Conservation (phyloP, 2,797 vertebrate species). For the Centropyge bicolor region DNA sequence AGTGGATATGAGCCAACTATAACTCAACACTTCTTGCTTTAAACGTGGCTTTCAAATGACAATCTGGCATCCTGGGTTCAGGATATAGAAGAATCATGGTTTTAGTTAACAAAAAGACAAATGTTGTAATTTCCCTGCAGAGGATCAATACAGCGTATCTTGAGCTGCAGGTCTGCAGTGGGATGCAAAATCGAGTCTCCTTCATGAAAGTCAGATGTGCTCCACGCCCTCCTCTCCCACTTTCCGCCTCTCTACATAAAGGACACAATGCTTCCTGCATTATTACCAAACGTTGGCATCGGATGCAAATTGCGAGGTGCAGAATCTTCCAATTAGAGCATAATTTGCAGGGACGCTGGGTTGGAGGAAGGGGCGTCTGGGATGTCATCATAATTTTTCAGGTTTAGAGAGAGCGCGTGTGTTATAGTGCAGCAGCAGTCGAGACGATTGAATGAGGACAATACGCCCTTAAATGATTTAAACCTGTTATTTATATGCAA, state of each 20-base stretch:
- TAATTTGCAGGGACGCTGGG: background rate
- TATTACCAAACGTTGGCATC: background rate
- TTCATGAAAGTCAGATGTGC: slow-evolving; percentile 12
- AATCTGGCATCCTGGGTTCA: background rate
- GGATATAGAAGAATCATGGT: background rate
- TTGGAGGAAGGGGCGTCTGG: background rate
- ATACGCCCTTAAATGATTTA: background rate
- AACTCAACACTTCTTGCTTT: background rate
- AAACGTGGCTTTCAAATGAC: background rate
- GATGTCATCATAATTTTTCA: background rate
- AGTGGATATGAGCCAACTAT: background rate
- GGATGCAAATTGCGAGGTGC: background rate
- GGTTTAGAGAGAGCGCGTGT: background rate
- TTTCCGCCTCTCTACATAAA: background rate
- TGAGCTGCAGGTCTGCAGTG: background rate
- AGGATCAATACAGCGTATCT: background rate
- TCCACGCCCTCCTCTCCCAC: background rate
- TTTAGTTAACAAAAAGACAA: background rate
- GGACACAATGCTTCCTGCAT: background rate
- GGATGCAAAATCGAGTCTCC: background rate
- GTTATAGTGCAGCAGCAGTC: background rate
- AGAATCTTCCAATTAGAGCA: background rate
- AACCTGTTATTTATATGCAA: slow-evolving; percentile 45
- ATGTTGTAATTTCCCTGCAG: background rate
- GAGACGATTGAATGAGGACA: background rate